Evolutionary conservation across 2,797 vertebrate species (phyloP).

Genomic region (Pseudotriccus pelzelni): DNA sequence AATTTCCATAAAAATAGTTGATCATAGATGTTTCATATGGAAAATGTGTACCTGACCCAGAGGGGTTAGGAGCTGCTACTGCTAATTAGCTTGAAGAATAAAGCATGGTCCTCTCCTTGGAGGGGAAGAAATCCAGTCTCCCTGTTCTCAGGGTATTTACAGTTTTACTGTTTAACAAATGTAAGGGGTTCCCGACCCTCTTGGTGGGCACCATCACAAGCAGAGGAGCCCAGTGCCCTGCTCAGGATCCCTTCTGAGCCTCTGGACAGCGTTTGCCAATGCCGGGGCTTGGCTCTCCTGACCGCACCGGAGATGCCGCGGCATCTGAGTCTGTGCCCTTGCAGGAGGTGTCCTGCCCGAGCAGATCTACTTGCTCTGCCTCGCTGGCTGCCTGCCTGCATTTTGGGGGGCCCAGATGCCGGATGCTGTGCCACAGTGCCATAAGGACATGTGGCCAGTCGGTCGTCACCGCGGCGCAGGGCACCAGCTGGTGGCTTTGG

Average conservation of each 20-base stretch:
- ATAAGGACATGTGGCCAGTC: fast-evolving
- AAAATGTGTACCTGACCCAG: conserved; percentile 51
- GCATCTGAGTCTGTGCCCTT: not conserved
- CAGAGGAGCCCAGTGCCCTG: not conserved
- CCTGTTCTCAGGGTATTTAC: conserved; percentile 59
- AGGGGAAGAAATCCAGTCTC: conserved; percentile 32
- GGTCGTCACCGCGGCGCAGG: fast-evolving
- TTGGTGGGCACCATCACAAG: not conserved
- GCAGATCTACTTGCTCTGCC: not conserved
- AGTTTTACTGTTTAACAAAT: conserved; percentile 45
- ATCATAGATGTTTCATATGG: conserved; percentile 36
- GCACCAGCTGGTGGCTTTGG: conserved; percentile 24
- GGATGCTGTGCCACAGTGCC: not conserved
- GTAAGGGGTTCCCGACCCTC: not conserved
- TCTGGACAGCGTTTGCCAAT: fast-evolving
- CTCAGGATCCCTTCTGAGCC: not conserved
- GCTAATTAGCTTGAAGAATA: conserved; percentile 52
- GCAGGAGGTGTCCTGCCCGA: not conserved
- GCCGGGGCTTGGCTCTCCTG: not conserved
- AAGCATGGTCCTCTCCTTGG: not conserved
- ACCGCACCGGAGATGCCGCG: fast-evolving
- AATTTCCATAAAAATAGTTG: conserved; percentile 46
- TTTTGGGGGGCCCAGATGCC: not conserved
- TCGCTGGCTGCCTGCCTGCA: fast-evolving
- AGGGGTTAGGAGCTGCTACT: conserved; percentile 57